Conservation (phyloP, 2,797 vertebrate genomes). For the Cossypha niveicapilla region DNA sequence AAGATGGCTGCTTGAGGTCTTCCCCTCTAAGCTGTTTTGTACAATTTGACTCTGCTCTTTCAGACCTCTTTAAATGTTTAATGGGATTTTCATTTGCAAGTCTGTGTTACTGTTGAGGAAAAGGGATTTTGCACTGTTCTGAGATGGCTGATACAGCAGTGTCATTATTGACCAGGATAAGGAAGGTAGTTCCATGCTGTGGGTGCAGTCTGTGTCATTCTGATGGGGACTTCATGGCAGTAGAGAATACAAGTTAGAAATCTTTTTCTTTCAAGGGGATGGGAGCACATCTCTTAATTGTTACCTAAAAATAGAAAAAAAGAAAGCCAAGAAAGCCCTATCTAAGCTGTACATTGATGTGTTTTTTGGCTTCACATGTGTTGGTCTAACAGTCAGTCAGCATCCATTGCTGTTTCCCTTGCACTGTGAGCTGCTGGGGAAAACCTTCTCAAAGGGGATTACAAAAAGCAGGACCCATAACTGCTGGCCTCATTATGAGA, state of each 20-base stretch:
- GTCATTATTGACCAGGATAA: not conserved
- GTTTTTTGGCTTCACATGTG: not conserved
- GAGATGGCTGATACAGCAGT: not conserved
- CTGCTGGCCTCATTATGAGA: conserved; percentile 7
- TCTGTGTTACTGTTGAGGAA: not conserved
- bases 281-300: not conserved
- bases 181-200: not conserved
- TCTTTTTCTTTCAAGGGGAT: not conserved
- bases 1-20: not conserved
- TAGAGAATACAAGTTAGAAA: not conserved
- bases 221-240: not conserved
- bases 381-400: not conserved
- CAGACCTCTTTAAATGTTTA: not conserved
- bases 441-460: not conserved
- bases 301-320: not conserved
- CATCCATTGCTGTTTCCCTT: not conserved
- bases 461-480: not conserved
- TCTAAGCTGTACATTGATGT: not conserved
- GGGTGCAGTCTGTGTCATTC: not conserved
- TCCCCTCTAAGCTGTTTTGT: not conserved
- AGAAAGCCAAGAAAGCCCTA: not conserved
- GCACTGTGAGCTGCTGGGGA: not conserved
- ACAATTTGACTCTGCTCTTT: not conserved
- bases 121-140: not conserved
- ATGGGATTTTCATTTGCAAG: not conserved